These are phyloP conservation scores for Whitmania pigra DNA, from an alignment of 1,140 invertebrate species.

Conservation along the genomic window DNA sequence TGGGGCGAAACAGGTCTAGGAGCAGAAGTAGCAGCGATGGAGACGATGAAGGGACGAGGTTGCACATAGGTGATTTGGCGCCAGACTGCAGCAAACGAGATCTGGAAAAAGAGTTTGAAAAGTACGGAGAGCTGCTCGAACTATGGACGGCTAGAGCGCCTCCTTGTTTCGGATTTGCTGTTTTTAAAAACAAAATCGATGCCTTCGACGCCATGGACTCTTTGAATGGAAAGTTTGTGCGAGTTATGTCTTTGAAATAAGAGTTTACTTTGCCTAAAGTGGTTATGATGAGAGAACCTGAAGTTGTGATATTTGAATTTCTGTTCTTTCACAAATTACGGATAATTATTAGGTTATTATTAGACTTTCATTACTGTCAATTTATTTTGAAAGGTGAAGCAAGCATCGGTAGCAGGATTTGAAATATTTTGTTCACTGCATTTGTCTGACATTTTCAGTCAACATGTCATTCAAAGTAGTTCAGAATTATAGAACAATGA, in stretches of 20 bases:
- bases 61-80: conserved; percentile 27
- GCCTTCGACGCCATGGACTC: conserved; percentile 36
- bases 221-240: conserved; percentile 39
- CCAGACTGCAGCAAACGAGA: conserved; percentile 34
- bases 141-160: conserved; percentile 41
- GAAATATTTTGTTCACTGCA: no score
- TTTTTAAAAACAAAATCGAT: conserved; percentile 37
- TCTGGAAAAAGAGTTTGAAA: conserved; percentile 35
- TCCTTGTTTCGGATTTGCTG: conserved; percentile 42
- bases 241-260: background rate
- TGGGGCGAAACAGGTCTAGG: background rate
- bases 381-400: no score
- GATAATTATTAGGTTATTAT: no score
- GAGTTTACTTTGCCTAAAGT: background rate
- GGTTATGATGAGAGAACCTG: no score
- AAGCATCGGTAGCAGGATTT: no score
- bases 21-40: conserved; percentile 10
- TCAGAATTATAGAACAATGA: no score
- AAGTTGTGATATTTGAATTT: no score
- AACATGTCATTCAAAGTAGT: no score
- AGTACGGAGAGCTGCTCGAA: conserved; percentile 38
- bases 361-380: no score
- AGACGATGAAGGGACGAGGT: conserved; percentile 17
- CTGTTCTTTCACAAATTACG: no score
- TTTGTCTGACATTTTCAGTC: no score